phyloP scores from a whole-genome alignment of 1,140 invertebrate species.

The Meloidogyne exigua region DNA sequence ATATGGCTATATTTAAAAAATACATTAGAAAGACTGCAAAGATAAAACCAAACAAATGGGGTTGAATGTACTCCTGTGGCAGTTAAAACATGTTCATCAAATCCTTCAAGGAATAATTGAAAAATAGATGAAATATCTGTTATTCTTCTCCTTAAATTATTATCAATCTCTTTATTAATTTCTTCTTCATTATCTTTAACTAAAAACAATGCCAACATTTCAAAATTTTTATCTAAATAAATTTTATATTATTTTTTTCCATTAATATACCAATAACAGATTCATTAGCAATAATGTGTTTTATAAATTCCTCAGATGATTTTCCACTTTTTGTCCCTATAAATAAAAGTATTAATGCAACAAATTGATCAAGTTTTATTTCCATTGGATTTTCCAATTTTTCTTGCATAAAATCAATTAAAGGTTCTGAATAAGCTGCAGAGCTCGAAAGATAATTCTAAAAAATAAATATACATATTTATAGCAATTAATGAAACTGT shows the following conservation, averaged over 20 bases:
- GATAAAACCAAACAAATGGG: slow-evolving; percentile 48
- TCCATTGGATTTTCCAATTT: slow-evolving; percentile 19
- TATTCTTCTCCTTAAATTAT: not conserved
- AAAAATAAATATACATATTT: not conserved
- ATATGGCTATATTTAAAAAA: slow-evolving; percentile 12
- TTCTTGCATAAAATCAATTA: not conserved
- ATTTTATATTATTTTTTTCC: not conserved
- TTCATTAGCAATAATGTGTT: not conserved
- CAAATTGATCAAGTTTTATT: slow-evolving; percentile 21
- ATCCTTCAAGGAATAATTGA: slow-evolving; percentile 13
- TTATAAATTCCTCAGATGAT: not conserved
- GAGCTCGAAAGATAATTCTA: not conserved
- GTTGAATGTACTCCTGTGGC: slow-evolving; percentile 32
- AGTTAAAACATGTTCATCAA: slow-evolving; percentile 32
- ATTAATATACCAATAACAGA: not conserved
- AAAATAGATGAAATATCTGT: not conserved
- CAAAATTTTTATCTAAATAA: slow-evolving; percentile 3
- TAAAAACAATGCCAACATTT: not conserved
- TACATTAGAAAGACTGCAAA: slow-evolving; percentile 44
- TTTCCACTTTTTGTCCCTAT: not conserved
- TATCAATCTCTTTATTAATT: not conserved
- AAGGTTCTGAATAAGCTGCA: not conserved
- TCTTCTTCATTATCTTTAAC: not conserved
- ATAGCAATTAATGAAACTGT: not conserved
- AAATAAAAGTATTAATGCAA: slow-evolving; percentile 27